These are phyloP conservation scores for Dasysyrphus tricinctus DNA, from an alignment of 2,888 invertebrate species.

Conservation along the genomic window DNA sequence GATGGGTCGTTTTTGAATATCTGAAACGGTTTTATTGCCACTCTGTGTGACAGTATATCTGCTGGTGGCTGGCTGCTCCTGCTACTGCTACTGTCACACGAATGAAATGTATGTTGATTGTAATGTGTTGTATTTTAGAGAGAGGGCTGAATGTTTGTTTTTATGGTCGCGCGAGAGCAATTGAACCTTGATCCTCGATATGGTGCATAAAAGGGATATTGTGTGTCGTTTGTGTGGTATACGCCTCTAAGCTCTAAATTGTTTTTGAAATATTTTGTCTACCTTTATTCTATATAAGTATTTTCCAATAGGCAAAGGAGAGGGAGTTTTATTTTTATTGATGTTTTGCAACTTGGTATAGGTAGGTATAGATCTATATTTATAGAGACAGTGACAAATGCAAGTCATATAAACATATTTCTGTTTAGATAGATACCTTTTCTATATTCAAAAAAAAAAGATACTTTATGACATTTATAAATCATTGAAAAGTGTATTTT, in stretches of 20 bases:
- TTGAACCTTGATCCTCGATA: constrained; percentile 66
- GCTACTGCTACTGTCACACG: not conserved
- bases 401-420: not conserved
- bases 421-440: not conserved
- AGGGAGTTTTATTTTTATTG: constrained; percentile 22
- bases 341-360: constrained; percentile 7
- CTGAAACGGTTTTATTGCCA: constrained; percentile 55
- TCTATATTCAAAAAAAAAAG: not conserved
- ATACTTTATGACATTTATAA: constrained; percentile 6
- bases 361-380: too few species aligned
- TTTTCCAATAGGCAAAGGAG: not conserved
- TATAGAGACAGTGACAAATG: constrained; percentile 5
- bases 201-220: constrained; percentile 35
- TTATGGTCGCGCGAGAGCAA: constrained; percentile 65
- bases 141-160: constrained; percentile 57
- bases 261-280: constrained; percentile 9
- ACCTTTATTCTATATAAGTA: not conserved
- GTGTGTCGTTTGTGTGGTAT: constrained; percentile 30
- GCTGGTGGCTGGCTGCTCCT: not conserved
- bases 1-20: constrained; percentile 43
- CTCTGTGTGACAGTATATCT: constrained; percentile 12
- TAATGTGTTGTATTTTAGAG: constrained; percentile 5
- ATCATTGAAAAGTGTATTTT: not conserved
- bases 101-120: constrained; percentile 26
- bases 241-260: constrained; percentile 40